These are phyloP conservation scores for Rotaria macrura DNA, from an alignment of 2,888 invertebrate genomes.

Conservation along the genomic window DNA sequence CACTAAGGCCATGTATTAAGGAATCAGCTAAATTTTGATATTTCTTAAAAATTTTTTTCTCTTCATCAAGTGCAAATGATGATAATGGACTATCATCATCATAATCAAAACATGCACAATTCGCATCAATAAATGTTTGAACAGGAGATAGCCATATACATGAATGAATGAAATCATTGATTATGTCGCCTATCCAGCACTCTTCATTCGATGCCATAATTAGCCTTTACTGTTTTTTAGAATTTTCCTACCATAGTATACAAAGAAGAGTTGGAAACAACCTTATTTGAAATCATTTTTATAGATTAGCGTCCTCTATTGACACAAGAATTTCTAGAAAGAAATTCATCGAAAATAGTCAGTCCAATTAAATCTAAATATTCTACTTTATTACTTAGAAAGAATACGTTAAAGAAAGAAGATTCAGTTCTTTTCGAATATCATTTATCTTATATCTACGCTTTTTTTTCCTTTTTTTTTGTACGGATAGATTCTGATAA, in stretches of 20 bases:
- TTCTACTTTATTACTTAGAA: too few relatives aligned
- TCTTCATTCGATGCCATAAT: neutral
- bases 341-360: neutral
- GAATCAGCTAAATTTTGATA: neutral
- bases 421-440: too few relatives aligned
- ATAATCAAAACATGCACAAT: constrained; percentile 12
- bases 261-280: neutral
- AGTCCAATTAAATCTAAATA: neutral
- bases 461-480: too few relatives aligned
- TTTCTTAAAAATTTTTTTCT: neutral
- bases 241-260: neutral
- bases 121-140: neutral
- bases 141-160: neutral
- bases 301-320: neutral
- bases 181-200: neutral
- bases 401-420: too few relatives aligned
- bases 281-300: neutral
- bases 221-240: neutral
- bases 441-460: too few relatives aligned
- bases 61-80: neutral
- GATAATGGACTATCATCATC: neutral
- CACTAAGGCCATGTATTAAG: neutral
- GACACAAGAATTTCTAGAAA: neutral
- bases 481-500: too few relatives aligned
- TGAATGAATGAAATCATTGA: neutral